These are phyloP conservation scores for Diabrotica balteata DNA, from an alignment of 2,888 invertebrate species.

Conservation along the genomic window DNA sequence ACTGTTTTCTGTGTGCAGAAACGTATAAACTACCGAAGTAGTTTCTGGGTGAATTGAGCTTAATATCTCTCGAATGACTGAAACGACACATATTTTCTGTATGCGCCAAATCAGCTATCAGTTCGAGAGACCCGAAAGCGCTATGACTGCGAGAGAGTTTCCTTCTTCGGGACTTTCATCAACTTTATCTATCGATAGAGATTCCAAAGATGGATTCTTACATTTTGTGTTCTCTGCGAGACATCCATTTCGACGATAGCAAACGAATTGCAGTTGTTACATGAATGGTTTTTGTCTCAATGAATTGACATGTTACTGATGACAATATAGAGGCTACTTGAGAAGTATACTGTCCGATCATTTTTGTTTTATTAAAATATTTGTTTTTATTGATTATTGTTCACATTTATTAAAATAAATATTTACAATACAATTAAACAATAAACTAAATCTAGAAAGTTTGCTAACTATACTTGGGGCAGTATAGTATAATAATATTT, in stretches of 20 bases:
- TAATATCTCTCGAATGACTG: conserved; percentile 33
- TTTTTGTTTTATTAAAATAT: too few relatives aligned
- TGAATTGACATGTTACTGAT: conserved; percentile 3
- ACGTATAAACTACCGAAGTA: too few relatives aligned
- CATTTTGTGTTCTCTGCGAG: conserved; percentile 6
- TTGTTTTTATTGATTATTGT: too few relatives aligned
- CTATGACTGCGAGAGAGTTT: conserved; percentile 9
- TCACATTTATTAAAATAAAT: too few relatives aligned
- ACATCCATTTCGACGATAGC: conserved; percentile 4
- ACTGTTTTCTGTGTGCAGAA: too few relatives aligned
- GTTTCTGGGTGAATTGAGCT: conserved; percentile 28
- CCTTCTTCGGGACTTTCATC: conserved; percentile 18
- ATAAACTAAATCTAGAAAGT: too few relatives aligned
- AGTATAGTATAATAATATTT: too few relatives aligned
- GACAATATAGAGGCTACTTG: too few relatives aligned
- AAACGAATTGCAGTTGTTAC: conserved; percentile 9
- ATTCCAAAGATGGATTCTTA: conserved; percentile 13
- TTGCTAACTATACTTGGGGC: too few relatives aligned
- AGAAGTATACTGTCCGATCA: too few relatives aligned
- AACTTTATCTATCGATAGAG: conserved; percentile 24
- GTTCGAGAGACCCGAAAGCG: conserved; percentile 13
- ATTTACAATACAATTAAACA: too few relatives aligned
- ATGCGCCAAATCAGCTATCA: conserved; percentile 32
- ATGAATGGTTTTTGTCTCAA: neutral
- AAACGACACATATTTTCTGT: conserved; percentile 35